Base-by-base conservation (phyloP, 2,797 vertebrate species). In the Champsocephalus esox region DNA sequence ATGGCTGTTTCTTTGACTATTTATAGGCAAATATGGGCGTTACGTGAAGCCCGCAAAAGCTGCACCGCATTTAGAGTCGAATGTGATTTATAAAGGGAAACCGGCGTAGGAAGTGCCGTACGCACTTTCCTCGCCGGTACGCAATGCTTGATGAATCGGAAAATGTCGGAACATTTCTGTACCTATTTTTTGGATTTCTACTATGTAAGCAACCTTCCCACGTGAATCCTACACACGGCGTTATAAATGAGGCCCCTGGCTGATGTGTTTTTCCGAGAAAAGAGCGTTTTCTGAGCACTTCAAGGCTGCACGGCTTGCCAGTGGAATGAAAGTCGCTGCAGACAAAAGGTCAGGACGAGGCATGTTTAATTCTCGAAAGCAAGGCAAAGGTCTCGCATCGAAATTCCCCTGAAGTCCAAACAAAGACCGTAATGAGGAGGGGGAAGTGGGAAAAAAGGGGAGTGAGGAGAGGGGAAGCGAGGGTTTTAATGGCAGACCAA, bases 281-380 rank as follows among this genome's bases (percentile, higher is more conserved):
- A 66, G 54, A 88, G 24, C 44, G 41, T 85, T 89, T 88, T 84
- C 61, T 48, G 61, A 63, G 51, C 51, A 45, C 82, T 87, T 93
- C 83, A 89, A 88, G 89, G 82, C 81, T 69, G 49, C 14, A 7
- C 65, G 84, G 65, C 78, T 79, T 73, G 78, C 73, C 84, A 51
- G 81, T 64, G 79, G 85, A 93, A 89, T 92, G 83, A 92, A 92
- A 93, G 91, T 92, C 81, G 48, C 71, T 69, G 79, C 79, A 82
- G 91, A 93, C 85, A 81, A 94, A 95, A 95, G 94, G 95, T 94
- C 93, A 92, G 57, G 69, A 87, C 89, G 85, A 60, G 67, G 86
- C 87, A 94, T 93, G 93, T 95, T 94, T 94, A 94, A 95, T 95
- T 95, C 91, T 93, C 82, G 28, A 83, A 67, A 85, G 80, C 54